Base-by-base conservation (phyloP, 2,113 vertebrate species). In the Anthoscopus minutus region DNA sequence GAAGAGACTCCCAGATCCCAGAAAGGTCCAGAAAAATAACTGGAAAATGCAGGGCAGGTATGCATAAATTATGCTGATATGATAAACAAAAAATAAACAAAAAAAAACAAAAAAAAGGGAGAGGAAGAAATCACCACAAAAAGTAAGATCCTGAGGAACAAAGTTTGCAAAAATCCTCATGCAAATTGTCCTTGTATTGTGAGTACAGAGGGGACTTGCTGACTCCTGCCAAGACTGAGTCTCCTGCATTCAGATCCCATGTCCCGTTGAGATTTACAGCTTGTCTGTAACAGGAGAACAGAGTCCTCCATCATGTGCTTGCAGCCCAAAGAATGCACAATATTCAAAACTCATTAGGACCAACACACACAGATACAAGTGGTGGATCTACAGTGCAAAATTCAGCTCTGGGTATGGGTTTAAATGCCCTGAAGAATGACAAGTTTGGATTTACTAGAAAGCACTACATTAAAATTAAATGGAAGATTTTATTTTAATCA, bases 201-300 rank as follows among this genome's bases (percentile, higher is more conserved):
- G 67, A 89, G 76, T 44, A 60, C 48, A 64, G 82, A 74, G 73
- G 44, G 40, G 53, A 72, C 71, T 64, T 79, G 70, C 51, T 66
- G 81, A 60, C 42, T 94, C 71, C 81, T 92, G 86, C 58, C 78
- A 92, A 94, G 86, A 53, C 76, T 37, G 83, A 81, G 45, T 35
- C 38, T 69, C 71, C 73, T 71, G 21, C 87, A 48, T 60, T 76
- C 72, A 87, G 33, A 67, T 74, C 56, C 42, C 0, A 0, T 28
- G 51, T 61, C 79, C 89, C 77, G 80, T 62, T 69, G 93, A 65
- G 66, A 66, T 80, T 92, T 93, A 88, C 88, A 86, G 44, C 44
- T 58, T 5, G 3, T 42, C 73, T 80, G 33, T 14, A 65, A 53
- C 4, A 24, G 2, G 33, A 82, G 92, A 66, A 65, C 4, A 10